phyloP scores from a whole-genome alignment of 1,140 invertebrate species.

The Littorina saxatilis region DNA sequence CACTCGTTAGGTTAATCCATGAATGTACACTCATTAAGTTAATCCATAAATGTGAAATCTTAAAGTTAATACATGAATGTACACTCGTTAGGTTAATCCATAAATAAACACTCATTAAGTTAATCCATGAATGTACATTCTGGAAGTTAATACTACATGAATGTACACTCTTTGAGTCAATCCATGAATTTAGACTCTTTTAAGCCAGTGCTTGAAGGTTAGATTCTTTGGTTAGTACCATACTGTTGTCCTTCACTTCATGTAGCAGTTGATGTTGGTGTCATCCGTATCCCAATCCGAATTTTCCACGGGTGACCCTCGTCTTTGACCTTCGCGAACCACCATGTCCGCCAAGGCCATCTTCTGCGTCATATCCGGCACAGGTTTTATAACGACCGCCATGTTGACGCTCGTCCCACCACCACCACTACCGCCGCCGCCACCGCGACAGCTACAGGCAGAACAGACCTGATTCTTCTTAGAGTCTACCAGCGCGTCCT shows the following conservation, averaged over 20 bases:
- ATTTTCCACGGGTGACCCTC: constrained; percentile 16
- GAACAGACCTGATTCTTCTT: not conserved
- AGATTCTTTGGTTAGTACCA: no score
- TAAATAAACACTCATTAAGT: no score
- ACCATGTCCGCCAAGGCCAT: constrained; percentile 24
- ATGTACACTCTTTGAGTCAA: no score
- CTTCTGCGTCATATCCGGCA: not conserved
- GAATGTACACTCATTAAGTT: no score
- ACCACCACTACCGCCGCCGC: not conserved
- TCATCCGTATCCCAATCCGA: constrained; percentile 31
- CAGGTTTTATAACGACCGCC: not conserved
- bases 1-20: no score
- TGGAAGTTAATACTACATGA: no score
- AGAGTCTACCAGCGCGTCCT: not conserved
- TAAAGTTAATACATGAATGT: no score
- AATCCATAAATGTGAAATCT: no score
- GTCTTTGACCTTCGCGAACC: not conserved
- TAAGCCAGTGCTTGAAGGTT: no score
- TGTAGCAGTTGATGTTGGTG: constrained; percentile 34
- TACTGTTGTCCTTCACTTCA: not conserved
- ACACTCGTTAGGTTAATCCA: no score
- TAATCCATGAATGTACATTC: no score
- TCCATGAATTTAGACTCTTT: no score
- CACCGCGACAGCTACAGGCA: not conserved
- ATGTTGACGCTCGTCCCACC: not conserved